Percentiles rank a stretch among this genome's conserved stretches.
phyloP scores from a whole-genome alignment of 2,888 invertebrate species.

The Melipona bicolor region DNA sequence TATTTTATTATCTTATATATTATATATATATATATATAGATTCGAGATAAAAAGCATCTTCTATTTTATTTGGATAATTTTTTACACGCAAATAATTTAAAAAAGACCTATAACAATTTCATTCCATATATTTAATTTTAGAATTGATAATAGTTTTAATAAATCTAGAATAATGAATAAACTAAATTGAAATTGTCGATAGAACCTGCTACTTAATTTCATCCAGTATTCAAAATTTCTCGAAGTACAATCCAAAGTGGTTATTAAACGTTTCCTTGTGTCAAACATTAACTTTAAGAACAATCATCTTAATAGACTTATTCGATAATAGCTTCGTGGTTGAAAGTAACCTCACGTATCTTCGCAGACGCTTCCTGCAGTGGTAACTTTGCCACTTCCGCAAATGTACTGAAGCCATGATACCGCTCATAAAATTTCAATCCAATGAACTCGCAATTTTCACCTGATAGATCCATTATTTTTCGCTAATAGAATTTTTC shows the following conservation, averaged over 20 bases:
- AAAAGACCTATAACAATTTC: no score
- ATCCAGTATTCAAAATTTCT: background rate
- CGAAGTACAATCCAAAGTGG: background rate
- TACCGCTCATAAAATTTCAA: constrained; percentile 10
- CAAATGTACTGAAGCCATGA: no score
- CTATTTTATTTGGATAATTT: no score
- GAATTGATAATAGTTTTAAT: no score
- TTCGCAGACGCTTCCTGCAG: background rate
- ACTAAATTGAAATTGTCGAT: no score
- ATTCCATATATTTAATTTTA: no score
- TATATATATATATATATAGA: no score
- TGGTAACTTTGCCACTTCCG: constrained; percentile 11
- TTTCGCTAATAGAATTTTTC: background rate
- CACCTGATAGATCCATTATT: background rate
- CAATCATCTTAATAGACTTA: background rate
- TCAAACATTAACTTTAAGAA: background rate
- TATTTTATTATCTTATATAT: no score
- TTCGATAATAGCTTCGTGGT: background rate
- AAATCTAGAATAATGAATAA: no score
- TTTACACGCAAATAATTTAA: no score
- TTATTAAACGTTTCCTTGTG: background rate
- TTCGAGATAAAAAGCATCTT: no score
- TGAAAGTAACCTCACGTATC: constrained; percentile 6
- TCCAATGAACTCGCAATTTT: background rate
- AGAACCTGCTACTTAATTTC: no score